These are phyloP conservation scores for Pachycephus smyrnensis DNA, from an alignment of 2,888 invertebrate genomes.

Conservation along the genomic window DNA sequence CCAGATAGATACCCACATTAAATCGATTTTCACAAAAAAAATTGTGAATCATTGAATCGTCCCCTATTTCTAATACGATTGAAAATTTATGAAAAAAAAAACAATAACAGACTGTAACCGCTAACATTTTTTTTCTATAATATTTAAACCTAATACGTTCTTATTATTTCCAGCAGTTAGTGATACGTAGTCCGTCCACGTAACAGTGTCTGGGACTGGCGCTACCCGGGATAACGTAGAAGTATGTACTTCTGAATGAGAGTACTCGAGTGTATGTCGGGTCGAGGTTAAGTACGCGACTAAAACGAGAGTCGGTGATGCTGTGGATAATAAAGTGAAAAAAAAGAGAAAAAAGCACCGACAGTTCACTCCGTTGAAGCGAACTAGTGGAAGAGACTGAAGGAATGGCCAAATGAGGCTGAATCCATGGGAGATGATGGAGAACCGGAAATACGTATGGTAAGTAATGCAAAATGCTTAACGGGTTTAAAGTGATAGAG, in stretches of 20 bases:
- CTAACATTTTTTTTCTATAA: neutral
- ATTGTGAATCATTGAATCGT: neutral
- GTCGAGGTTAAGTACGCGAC: slow-evolving; percentile 1
- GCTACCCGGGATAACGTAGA: neutral
- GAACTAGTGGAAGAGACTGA: neutral
- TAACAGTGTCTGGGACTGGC: neutral
- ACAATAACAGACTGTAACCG: too few relatives aligned
- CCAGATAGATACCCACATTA: neutral
- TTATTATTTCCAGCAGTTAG: neutral
- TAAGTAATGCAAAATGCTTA: neutral
- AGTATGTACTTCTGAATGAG: neutral
- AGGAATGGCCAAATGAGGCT: neutral
- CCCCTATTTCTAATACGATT: neutral
- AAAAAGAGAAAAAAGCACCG: neutral
- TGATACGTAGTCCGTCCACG: neutral
- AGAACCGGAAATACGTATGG: neutral
- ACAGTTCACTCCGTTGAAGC: neutral
- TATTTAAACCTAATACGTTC: neutral
- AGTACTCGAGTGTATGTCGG: neutral
- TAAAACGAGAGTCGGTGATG: neutral
- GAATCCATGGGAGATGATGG: neutral
- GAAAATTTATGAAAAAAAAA: neutral
- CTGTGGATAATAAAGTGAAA: neutral
- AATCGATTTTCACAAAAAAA: neutral
- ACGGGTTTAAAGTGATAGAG: neutral